Conservation (phyloP, 2,797 vertebrate genomes). For the Triplophysa bombifrons region DNA sequence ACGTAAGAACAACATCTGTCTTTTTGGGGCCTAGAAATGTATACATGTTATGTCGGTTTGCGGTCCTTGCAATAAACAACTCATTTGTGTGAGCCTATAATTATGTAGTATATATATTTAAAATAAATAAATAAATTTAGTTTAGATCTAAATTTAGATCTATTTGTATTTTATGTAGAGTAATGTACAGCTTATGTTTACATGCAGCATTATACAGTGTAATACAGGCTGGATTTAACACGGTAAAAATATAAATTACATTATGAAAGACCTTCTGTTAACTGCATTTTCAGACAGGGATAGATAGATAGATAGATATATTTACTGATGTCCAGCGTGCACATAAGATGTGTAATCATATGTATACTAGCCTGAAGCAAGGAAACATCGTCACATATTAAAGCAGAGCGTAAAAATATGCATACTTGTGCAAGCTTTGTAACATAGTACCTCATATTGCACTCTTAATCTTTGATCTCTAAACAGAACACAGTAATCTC, state of each 20-base stretch:
- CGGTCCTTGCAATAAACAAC: background rate
- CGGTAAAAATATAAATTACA: too few species aligned
- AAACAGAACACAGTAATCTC: constrained; percentile 62
- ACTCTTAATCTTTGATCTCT: constrained; percentile 60
- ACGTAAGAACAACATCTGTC: background rate
- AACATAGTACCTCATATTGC: constrained; percentile 59
- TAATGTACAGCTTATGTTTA: background rate
- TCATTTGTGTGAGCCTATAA: too few species aligned
- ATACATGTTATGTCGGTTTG: background rate
- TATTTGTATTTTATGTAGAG: background rate
- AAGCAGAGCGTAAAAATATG: constrained; percentile 68
- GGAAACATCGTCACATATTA: constrained; percentile 66
- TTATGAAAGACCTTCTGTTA: too few species aligned
- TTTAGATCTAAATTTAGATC: too few species aligned
- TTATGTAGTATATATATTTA: too few species aligned
- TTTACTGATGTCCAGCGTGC: constrained; percentile 30
- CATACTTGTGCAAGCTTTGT: constrained; percentile 61
- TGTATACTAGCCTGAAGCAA: constrained; percentile 65
- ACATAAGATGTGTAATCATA: constrained; percentile 27
- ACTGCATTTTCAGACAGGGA: too few species aligned
- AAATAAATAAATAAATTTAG: too few species aligned
- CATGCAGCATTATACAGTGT: too few species aligned
- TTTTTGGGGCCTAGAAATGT: constrained; percentile 19
- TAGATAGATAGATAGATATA: too few species aligned
- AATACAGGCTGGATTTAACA: too few species aligned